These are phyloP conservation scores for Reticulitermes speratus DNA, from an alignment of 1,140 invertebrate species.

Conservation along the genomic window DNA sequence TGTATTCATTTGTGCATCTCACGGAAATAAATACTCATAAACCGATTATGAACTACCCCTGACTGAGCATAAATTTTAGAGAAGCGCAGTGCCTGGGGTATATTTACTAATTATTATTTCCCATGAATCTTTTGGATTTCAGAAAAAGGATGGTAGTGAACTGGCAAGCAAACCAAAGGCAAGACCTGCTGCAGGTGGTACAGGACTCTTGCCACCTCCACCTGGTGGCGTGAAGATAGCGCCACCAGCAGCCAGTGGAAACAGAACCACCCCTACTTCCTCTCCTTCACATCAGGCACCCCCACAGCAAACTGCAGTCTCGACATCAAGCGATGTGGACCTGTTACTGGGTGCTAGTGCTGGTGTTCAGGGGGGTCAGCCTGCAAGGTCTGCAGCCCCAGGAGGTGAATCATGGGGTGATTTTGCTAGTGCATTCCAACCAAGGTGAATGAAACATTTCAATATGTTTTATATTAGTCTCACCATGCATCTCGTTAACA, in stretches of 20 bases:
- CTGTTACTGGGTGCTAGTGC: slow-evolving; percentile 43
- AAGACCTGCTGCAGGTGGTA: slow-evolving; percentile 53
- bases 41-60: too few relatives aligned
- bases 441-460: slow-evolving; percentile 2
- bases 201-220: slow-evolving; percentile 76
- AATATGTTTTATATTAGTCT: too few relatives aligned
- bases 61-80: too few relatives aligned
- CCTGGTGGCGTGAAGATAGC: slow-evolving; percentile 71
- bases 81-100: too few relatives aligned
- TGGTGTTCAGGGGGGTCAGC: slow-evolving; percentile 43
- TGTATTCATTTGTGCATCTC: too few relatives aligned
- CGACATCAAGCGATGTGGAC: slow-evolving; percentile 34
- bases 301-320: slow-evolving; percentile 32
- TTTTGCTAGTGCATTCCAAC: slow-evolving; percentile 60
- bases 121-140: neutral
- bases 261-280: slow-evolving; percentile 58
- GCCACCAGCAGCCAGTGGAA: slow-evolving; percentile 58
- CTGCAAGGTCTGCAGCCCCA: slow-evolving; percentile 31
- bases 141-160: slow-evolving; percentile 75
- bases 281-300: slow-evolving; percentile 63
- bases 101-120: too few relatives aligned
- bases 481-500: too few relatives aligned
- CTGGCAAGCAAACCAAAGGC: slow-evolving; percentile 60
- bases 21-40: too few relatives aligned
- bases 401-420: slow-evolving; percentile 66